Percentiles rank a stretch among this genome's conserved stretches.
phyloP scores from a whole-genome alignment of 2,797 vertebrate species.

The Notamacropus eugenii region DNA sequence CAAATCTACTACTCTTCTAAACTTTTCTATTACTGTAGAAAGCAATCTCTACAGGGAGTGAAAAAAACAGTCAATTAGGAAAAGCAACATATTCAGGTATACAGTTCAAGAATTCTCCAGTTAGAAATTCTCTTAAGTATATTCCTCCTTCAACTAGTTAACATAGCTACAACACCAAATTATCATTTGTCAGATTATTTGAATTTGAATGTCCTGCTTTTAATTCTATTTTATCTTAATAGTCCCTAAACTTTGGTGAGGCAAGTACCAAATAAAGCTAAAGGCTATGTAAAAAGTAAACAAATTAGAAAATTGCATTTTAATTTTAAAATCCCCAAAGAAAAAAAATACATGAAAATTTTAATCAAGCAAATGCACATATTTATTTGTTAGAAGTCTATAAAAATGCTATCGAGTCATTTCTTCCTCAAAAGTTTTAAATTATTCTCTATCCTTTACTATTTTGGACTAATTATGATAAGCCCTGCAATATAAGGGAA shows the following conservation, averaged over 20 bases:
- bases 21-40: not conserved
- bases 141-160: not conserved
- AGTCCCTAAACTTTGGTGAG: constrained; percentile 22
- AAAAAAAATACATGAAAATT: not conserved
- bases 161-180: constrained; percentile 1
- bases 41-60: not conserved
- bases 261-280: constrained; percentile 43
- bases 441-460: not conserved
- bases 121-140: not conserved
- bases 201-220: constrained; percentile 14
- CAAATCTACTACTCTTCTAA: not conserved
- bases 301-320: constrained; percentile 22
- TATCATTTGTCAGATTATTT: constrained; percentile 36
- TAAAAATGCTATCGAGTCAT: not conserved
- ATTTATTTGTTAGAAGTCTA: not conserved
- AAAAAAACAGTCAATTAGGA: not conserved
- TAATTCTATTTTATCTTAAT: constrained; percentile 3
- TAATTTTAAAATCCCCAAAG: constrained; percentile 8
- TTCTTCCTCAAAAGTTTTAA: not conserved
- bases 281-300: constrained; percentile 22
- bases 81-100: not conserved
- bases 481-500: not conserved
- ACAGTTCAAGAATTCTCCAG: not conserved
- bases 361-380: not conserved
- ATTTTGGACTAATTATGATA: not conserved